Evolutionary conservation across 2,888 invertebrate species (phyloP).

Genomic region (Cerceris rybyensis): DNA sequence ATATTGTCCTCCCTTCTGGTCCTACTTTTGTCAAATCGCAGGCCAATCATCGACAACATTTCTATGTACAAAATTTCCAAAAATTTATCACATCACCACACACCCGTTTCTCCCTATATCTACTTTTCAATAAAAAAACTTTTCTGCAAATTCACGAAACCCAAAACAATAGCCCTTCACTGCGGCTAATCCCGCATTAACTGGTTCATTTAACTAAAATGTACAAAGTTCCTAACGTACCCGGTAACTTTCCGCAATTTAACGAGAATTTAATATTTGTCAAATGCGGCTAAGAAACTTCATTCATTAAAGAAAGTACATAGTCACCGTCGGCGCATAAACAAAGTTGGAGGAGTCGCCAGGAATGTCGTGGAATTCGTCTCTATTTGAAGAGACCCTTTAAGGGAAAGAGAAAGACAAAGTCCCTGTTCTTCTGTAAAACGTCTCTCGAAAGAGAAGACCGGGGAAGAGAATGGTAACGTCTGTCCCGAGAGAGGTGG

Average conservation of each 20-base stretch:
- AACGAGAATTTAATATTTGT: constrained; percentile 40
- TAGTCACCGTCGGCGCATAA: background rate
- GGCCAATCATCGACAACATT: too few relatives aligned
- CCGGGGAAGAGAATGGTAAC: background rate
- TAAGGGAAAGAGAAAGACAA: background rate
- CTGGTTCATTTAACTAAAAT: constrained; percentile 4
- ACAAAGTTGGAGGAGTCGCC: background rate
- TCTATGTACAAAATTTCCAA: too few relatives aligned
- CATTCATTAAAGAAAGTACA: constrained; percentile 13
- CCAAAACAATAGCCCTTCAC: background rate
- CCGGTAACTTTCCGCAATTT: background rate
- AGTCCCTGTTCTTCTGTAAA: constrained; percentile 4
- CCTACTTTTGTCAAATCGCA: too few relatives aligned
- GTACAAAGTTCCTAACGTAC: constrained; percentile 5
- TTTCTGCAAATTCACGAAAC: constrained; percentile 15
- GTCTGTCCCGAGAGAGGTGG: constrained; percentile 15
- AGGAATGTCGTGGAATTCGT: constrained; percentile 14
- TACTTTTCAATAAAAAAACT: constrained; percentile 23
- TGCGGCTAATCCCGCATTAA: background rate
- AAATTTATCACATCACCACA: too few relatives aligned
- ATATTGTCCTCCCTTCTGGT: too few relatives aligned
- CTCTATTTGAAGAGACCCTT: constrained; percentile 15
- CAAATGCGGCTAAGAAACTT: constrained; percentile 30
- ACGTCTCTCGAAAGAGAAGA: background rate
- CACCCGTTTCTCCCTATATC: background rate